Evolutionary conservation across 2,797 vertebrate species (phyloP).

Genomic region (Megaceryle alcyon): DNA sequence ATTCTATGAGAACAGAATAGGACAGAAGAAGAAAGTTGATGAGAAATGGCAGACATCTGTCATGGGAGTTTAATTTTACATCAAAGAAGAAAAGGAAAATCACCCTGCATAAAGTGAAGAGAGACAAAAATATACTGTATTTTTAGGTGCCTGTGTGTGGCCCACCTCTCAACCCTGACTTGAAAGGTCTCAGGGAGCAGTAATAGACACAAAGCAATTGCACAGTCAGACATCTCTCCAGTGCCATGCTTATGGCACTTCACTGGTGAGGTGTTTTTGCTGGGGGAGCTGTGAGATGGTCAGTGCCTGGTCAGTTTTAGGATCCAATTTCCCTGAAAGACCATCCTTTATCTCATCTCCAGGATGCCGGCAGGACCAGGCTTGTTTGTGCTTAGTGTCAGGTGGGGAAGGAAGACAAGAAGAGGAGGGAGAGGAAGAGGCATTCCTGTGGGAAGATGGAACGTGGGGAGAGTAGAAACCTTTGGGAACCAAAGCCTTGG

Average conservation of each 20-base stretch:
- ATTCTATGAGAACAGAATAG: not conserved
- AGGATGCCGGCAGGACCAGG: not conserved
- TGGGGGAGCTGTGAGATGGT: not conserved
- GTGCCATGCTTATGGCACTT: not conserved
- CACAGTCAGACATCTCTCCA: not conserved
- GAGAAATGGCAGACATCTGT: not conserved
- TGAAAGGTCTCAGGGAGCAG: not conserved
- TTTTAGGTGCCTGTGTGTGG: not conserved
- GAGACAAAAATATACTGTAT: not conserved
- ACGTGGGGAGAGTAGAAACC: not conserved
- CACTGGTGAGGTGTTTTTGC: not conserved
- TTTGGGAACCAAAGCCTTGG: accelerated
- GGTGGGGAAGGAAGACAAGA: not conserved
- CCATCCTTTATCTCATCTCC: not conserved
- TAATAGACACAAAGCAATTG: not conserved
- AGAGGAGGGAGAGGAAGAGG: not conserved
- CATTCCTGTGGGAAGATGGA: not conserved
- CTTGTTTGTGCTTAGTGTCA: not conserved
- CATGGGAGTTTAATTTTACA: not conserved
- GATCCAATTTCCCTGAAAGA: not conserved
- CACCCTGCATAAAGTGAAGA: not conserved
- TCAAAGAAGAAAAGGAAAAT: not conserved
- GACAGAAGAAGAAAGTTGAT: not conserved
- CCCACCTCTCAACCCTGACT: not conserved
- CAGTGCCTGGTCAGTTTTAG: not conserved